Percentiles rank a stretch among this genome's conserved stretches.
phyloP scores from a whole-genome alignment of 2,113 vertebrate species.

The Parotia lawesii region DNA sequence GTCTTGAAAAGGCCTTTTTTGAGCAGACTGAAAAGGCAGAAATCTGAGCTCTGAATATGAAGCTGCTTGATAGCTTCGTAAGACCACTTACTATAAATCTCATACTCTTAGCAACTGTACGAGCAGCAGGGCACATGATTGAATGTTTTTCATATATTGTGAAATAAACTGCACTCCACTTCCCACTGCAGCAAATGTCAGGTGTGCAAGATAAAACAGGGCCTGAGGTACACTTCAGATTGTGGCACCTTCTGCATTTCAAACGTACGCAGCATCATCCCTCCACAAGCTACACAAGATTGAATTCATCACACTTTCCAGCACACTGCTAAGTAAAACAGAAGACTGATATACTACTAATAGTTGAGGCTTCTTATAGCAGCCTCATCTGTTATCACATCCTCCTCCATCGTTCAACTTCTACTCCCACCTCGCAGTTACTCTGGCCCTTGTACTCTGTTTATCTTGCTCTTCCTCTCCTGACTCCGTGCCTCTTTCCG shows the following conservation, averaged over 20 bases:
- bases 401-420: background rate
- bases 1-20: background rate
- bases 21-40: conserved; percentile 3
- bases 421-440: conserved; percentile 34
- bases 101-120: conserved; percentile 33
- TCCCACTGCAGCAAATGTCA: conserved; percentile 27
- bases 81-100: conserved; percentile 40
- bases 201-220: conserved; percentile 23
- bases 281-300: background rate
- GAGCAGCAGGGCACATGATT: conserved; percentile 26
- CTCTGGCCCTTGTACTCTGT: conserved; percentile 31
- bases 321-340: conserved; percentile 34
- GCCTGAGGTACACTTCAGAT: background rate
- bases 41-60: conserved; percentile 19
- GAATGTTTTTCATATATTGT: conserved; percentile 37
- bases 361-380: conserved; percentile 48
- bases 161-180: conserved; percentile 23
- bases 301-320: conserved; percentile 7
- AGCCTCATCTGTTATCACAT: conserved; percentile 56
- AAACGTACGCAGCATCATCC: background rate
- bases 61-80: conserved; percentile 6
- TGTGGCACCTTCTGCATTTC: background rate
- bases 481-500: background rate
- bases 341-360: conserved; percentile 48
- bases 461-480: conserved; percentile 28